These are phyloP conservation scores for Otis tarda DNA, from an alignment of 2,113 vertebrate species.

Conservation along the genomic window DNA sequence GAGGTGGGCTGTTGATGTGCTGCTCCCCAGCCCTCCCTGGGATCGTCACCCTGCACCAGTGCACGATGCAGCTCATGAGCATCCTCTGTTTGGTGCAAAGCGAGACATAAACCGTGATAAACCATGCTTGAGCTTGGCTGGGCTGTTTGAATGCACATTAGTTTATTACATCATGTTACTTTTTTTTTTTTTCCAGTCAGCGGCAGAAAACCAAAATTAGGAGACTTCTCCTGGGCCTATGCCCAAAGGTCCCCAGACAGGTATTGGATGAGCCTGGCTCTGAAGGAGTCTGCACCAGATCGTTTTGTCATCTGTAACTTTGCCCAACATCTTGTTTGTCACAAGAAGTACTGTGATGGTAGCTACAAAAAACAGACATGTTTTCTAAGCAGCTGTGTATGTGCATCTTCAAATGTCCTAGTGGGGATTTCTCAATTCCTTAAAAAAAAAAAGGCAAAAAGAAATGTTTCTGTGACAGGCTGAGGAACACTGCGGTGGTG, in stretches of 20 bases:
- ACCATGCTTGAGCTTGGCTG: background rate
- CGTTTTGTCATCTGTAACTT: fast-evolving
- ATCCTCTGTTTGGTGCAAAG: background rate
- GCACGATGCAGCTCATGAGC: too few species aligned
- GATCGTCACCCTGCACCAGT: background rate
- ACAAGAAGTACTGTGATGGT: background rate
- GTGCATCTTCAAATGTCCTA: background rate
- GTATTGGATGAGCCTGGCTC: background rate
- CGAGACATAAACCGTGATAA: fast-evolving
- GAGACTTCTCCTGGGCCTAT: background rate
- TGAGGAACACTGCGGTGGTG: fast-evolving
- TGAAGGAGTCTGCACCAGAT: background rate
- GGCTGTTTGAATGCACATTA: background rate
- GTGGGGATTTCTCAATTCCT: background rate
- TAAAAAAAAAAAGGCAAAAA: background rate
- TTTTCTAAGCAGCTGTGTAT: constrained; percentile 21
- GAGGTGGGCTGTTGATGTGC: background rate
- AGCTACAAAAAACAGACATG: background rate
- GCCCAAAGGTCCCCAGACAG: background rate
- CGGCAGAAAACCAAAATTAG: background rate
- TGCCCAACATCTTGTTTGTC: background rate
- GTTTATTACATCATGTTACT: background rate
- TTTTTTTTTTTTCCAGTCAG: background rate
- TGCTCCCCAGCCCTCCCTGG: background rate
- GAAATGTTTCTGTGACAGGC: background rate